Percentiles rank a stretch among this genome's conserved stretches.
Evolutionary conservation across 2,888 invertebrate species (phyloP).

Genomic region (Mellilla xanthometata): DNA sequence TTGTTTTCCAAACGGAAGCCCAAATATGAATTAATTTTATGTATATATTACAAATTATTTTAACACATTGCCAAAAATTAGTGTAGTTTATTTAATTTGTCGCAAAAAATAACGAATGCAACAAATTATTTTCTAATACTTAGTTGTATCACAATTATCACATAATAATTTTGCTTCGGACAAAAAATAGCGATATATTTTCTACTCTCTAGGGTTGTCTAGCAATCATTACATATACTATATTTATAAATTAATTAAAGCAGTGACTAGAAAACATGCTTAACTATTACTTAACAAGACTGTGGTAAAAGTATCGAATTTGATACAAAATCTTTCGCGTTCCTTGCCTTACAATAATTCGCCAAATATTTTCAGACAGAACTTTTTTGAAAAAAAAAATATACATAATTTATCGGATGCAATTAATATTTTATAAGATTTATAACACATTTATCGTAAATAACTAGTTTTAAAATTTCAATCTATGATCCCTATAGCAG

Average conservation of each 20-base stretch:
- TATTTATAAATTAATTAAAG: slow-evolving; percentile 4
- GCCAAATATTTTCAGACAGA: slow-evolving; percentile 11
- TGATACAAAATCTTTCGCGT: slow-evolving; percentile 29
- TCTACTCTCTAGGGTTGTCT: slow-evolving; percentile 25
- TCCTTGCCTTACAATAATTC: slow-evolving; percentile 30
- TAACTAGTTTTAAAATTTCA: too few relatives aligned
- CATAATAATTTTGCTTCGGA: slow-evolving; percentile 7
- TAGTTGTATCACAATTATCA: slow-evolving; percentile 18
- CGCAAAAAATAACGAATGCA: neutral
- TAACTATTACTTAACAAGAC: slow-evolving; percentile 1
- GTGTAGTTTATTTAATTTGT: neutral
- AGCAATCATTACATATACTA: slow-evolving; percentile 6
- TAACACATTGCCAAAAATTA: too few relatives aligned
- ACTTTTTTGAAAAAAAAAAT: neutral
- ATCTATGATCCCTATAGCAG: too few relatives aligned
- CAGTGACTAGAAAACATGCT: slow-evolving; percentile 13
- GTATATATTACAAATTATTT: neutral
- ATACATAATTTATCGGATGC: too few relatives aligned
- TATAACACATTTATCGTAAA: too few relatives aligned
- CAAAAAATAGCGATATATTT: slow-evolving; percentile 1
- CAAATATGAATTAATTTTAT: slow-evolving; percentile 16
- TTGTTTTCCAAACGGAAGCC: slow-evolving; percentile 31
- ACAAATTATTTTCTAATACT: neutral
- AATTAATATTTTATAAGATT: too few relatives aligned
- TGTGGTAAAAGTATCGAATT: neutral